These are phyloP conservation scores for Sebastes trivittatus DNA, from an alignment of 2,797 vertebrate genomes.

Conservation along the genomic window DNA sequence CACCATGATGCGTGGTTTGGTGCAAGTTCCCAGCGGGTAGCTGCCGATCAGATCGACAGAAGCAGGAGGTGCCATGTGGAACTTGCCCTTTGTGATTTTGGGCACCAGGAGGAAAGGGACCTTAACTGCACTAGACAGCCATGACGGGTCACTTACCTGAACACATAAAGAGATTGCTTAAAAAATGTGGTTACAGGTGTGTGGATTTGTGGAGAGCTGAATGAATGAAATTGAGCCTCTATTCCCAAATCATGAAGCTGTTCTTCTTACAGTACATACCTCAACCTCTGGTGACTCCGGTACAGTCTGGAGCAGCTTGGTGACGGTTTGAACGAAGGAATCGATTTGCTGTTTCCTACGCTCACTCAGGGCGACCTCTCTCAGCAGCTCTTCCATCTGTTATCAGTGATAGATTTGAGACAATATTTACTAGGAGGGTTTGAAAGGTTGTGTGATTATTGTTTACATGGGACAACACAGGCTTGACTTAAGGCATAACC, in stretches of 20 bases:
- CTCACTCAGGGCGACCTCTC: slow-evolving; percentile 91
- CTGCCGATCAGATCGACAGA: slow-evolving; percentile 92
- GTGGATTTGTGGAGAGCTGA: not conserved
- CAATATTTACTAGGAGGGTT: not conserved
- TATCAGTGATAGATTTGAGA: not conserved
- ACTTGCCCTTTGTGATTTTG: slow-evolving; percentile 88
- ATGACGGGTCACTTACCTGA: slow-evolving; percentile 88
- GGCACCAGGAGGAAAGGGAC: slow-evolving; percentile 91
- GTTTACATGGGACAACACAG: not conserved
- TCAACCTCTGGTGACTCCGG: slow-evolving; percentile 84
- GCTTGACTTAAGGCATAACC: not conserved
- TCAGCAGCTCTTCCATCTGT: slow-evolving; percentile 95
- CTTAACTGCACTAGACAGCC: slow-evolving; percentile 86
- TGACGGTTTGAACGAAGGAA: slow-evolving; percentile 86
- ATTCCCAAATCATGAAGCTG: not conserved
- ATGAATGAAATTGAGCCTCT: not conserved
- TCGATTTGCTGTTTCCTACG: slow-evolving; percentile 87
- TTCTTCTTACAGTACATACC: slow-evolving; percentile 65
- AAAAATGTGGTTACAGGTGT: not conserved
- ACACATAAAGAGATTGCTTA: not conserved
- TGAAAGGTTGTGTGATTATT: not conserved
- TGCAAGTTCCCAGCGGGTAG: slow-evolving; percentile 92
- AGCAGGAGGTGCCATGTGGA: slow-evolving; percentile 87
- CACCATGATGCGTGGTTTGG: slow-evolving; percentile 88
- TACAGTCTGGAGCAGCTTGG: slow-evolving; percentile 79